Evolutionary conservation across 2,888 invertebrate species (phyloP), one percentile per base, ranked within the genome.

Genomic region (Onthophagus sagittarius): DNA sequence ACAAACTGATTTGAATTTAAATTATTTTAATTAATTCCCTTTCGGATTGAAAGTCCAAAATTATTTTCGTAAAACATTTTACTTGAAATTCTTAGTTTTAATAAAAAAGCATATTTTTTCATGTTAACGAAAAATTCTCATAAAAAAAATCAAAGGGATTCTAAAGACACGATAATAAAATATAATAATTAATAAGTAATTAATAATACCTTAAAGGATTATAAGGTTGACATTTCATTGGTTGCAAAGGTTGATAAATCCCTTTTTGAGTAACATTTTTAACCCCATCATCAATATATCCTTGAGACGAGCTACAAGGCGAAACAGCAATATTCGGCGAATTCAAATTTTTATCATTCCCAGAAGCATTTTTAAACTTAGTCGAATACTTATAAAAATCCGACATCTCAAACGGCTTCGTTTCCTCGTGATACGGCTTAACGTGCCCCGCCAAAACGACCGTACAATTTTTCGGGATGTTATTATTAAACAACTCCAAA

Each of bases 351-450:
- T 67, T 67, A 67, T 67, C 67, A 69, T 79, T 78, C 53, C 73
- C 71, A 15, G 84, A 84, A 5, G 84, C 83, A 73, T 84, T 95
- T 92, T 76, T 97, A 90, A 94, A 96, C 84, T 97, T 96, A 4
- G 96, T 97, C 71, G 97, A 98, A 85, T 98, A 98, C 86, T 98
- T 98, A 85, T 97, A 98, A 85, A 97, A 98, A 85, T 98, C 98
- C 0, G 97, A 93, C 95, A 98, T 97, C 88, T 98, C 98, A 86
- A 97, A 98, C 2, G 98, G 98, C 84, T 98, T 98, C 0, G 95
- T 95, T 73, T 96, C 94, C 86, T 98, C 98, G 81, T 95, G 90
- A 83, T 95, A 96, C 0, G 96, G 96, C 84, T 95, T 95, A 87
- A 94, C 95, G 80, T 94, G 94, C 53, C 95, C 96, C 77, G 94